Conservation (phyloP, 1,140 invertebrate species). For the Drosophila orena region DNA sequence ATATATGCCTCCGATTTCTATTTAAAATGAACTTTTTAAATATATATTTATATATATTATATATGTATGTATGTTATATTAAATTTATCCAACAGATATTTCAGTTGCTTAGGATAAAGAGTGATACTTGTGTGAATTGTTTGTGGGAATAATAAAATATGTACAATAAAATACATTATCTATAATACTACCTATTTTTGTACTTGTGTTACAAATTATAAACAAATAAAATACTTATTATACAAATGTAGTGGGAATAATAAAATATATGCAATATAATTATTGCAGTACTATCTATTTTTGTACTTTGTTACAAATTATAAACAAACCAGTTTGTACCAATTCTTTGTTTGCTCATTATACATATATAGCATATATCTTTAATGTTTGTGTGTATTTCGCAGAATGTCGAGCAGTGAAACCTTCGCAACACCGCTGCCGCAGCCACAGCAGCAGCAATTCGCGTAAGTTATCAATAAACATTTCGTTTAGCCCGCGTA, state of each 20-base stretch:
- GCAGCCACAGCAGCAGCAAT: constrained; percentile 65
- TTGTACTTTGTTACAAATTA: neutral
- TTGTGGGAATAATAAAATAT: too few species aligned
- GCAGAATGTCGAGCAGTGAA: constrained; percentile 52
- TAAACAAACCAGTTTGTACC: constrained; percentile 44
- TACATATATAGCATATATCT: constrained; percentile 13
- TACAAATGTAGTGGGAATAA: too few species aligned
- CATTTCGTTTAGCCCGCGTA: constrained; percentile 37
- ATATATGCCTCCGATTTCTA: too few species aligned
- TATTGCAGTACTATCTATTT: neutral
- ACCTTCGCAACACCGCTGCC: constrained; percentile 31
- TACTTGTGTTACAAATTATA: neutral
- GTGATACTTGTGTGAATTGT: too few species aligned
- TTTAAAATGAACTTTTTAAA: too few species aligned
- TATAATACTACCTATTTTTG: neutral
- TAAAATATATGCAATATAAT: neutral
- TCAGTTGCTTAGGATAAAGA: too few species aligned
- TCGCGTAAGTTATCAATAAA: constrained; percentile 68
- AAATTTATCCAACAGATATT: too few species aligned
- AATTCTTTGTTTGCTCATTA: constrained; percentile 7
- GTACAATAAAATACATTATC: neutral
- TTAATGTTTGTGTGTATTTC: constrained; percentile 18
- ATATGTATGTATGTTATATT: too few species aligned
- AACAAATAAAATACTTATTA: constrained; percentile 9
- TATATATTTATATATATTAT: too few species aligned